Conservation (phyloP, 2,888 invertebrate genomes). For the Hyposoter dolosus region DNA sequence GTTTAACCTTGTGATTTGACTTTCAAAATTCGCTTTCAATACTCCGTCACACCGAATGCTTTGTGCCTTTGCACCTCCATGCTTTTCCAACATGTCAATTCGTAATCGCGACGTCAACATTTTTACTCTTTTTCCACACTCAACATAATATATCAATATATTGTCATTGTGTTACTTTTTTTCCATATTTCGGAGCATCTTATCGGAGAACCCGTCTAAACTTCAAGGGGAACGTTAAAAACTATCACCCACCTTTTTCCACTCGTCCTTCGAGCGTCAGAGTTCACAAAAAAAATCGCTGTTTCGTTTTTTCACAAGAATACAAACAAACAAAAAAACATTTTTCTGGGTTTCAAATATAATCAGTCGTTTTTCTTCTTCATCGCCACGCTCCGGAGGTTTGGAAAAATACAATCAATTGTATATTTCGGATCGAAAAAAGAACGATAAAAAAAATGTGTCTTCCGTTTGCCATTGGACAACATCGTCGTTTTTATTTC, state of each 20-base stretch:
- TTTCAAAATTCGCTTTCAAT: constrained; percentile 9
- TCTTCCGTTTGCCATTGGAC: background rate
- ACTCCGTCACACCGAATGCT: background rate
- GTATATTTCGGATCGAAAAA: background rate
- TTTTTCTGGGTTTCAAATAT: background rate
- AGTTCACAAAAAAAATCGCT: background rate
- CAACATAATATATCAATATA: background rate
- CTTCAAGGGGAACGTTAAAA: background rate
- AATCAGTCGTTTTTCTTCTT: too few relatives aligned
- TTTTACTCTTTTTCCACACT: background rate
- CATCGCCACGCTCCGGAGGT: too few relatives aligned
- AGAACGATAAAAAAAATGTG: background rate
- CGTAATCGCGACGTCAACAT: background rate
- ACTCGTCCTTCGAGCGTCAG: background rate
- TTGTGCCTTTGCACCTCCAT: constrained; percentile 6
- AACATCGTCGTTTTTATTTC: constrained; percentile 15
- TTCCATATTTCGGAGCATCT: background rate
- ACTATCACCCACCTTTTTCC: background rate
- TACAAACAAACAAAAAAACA: background rate
- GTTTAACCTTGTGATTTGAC: constrained; percentile 20
- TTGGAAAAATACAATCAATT: background rate
- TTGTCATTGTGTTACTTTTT: background rate
- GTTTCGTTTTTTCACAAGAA: background rate
- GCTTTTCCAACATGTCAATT: constrained; percentile 1
- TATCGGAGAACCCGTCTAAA: background rate